phyloP scores from a whole-genome alignment of 1,140 invertebrate genomes.

The Camponotus pennsylvanicus region DNA sequence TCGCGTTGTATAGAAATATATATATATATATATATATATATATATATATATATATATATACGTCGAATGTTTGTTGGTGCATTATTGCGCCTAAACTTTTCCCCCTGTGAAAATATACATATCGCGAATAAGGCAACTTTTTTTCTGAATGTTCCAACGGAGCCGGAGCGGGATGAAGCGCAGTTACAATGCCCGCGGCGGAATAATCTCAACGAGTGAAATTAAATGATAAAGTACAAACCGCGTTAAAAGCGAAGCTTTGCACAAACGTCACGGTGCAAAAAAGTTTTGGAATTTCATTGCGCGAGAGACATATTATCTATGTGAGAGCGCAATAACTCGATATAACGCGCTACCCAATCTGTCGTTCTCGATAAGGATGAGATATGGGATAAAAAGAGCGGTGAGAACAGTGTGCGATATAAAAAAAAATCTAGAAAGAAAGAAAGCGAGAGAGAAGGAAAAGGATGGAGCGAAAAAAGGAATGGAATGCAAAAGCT shows the following conservation, averaged over 20 bases:
- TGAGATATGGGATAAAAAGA: conserved; percentile 59
- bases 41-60: background rate
- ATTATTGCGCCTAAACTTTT: background rate
- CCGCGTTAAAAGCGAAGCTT: conserved; percentile 55
- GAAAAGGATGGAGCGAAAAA: background rate
- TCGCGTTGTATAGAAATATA: background rate
- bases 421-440: conserved; percentile 18
- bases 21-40: background rate
- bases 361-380: conserved; percentile 63
- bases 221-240: conserved; percentile 59
- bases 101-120: background rate
- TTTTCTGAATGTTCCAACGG: conserved; percentile 39
- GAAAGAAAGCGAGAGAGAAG: background rate
- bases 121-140: background rate
- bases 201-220: conserved; percentile 61
- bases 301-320: conserved; percentile 44
- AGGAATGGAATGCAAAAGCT: background rate
- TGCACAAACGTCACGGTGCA: conserved; percentile 52
- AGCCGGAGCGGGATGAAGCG: conserved; percentile 10
- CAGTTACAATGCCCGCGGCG: conserved; percentile 38
- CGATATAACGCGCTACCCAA: conserved; percentile 56
- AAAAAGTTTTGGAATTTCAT: conserved; percentile 60
- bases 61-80: conserved; percentile 1
- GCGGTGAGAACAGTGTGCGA: background rate
- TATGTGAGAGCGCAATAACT: conserved; percentile 59